A percentile compares a stretch with the other conserved stretches of the same genome.
These are phyloP conservation scores for Erythrolamprus reginae DNA, from an alignment of 2,113 vertebrate species.

Conservation along the genomic window DNA sequence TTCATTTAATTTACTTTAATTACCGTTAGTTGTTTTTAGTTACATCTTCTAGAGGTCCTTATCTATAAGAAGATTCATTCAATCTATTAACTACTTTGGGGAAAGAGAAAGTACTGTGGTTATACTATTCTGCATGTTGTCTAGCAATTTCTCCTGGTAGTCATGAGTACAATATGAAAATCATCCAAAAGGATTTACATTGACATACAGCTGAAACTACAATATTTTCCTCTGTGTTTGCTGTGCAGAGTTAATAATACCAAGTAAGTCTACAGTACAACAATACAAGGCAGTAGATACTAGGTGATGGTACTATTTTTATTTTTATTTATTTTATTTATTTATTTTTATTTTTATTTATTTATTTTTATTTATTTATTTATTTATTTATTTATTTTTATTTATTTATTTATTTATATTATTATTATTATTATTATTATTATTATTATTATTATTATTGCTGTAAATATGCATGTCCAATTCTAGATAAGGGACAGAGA, in stretches of 20 bases:
- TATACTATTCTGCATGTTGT: background rate
- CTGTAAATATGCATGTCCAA: background rate
- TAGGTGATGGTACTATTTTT: background rate
- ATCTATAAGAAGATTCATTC: background rate
- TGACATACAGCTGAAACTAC: background rate
- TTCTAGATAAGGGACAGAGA: background rate
- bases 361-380: no score
- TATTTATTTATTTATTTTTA: no score
- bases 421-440: no score
- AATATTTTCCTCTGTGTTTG: background rate
- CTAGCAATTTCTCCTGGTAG: background rate
- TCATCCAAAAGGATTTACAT: background rate
- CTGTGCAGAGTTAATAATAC: background rate
- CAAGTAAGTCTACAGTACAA: background rate
- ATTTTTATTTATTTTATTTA: no score
- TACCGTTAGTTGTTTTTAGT: background rate
- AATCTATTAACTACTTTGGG: background rate
- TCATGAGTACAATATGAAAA: background rate
- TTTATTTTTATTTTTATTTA: no score
- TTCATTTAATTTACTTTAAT: constrained; percentile 1
- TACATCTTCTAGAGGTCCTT: background rate
- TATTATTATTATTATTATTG: no score
- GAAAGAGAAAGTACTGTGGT: background rate
- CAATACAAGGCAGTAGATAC: background rate
- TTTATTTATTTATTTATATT: no score